These are phyloP conservation scores for Leptonema lineaticorne DNA, from an alignment of 1,140 invertebrate genomes.

Conservation along the genomic window DNA sequence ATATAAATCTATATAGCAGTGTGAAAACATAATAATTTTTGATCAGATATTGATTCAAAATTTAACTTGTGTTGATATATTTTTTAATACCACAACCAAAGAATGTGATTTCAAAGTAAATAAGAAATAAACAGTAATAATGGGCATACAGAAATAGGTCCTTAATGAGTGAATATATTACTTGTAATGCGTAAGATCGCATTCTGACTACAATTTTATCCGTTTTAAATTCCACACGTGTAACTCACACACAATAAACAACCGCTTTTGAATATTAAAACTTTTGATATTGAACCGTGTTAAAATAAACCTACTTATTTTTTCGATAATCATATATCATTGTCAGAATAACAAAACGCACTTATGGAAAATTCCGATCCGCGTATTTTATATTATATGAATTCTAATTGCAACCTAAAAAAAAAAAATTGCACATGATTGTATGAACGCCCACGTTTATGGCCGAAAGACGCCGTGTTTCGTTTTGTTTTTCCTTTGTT, in stretches of 20 bases:
- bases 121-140: background rate
- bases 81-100: too few relatives aligned
- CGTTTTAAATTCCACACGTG: conserved; percentile 1
- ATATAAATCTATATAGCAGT: too few relatives aligned
- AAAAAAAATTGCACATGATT: conserved; percentile 17
- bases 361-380: conserved; percentile 12
- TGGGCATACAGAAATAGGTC: background rate
- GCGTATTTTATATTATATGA: conserved; percentile 16
- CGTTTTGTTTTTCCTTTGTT: too few relatives aligned
- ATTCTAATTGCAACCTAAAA: conserved; percentile 18
- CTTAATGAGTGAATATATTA: background rate
- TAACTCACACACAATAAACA: conserved; percentile 5
- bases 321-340: conserved; percentile 19
- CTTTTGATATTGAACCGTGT: conserved; percentile 15
- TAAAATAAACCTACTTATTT: conserved; percentile 17
- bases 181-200: background rate
- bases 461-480: background rate
- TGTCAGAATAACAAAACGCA: conserved; percentile 12
- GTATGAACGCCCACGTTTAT: conserved; percentile 1
- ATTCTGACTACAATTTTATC: background rate
- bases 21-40: too few relatives aligned
- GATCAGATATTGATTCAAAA: too few relatives aligned
- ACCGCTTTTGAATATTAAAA: conserved; percentile 13
- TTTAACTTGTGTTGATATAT: too few relatives aligned
- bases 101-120: too few relatives aligned